Conservation (phyloP, 2,888 invertebrate species). For the Plebejus melissa region DNA sequence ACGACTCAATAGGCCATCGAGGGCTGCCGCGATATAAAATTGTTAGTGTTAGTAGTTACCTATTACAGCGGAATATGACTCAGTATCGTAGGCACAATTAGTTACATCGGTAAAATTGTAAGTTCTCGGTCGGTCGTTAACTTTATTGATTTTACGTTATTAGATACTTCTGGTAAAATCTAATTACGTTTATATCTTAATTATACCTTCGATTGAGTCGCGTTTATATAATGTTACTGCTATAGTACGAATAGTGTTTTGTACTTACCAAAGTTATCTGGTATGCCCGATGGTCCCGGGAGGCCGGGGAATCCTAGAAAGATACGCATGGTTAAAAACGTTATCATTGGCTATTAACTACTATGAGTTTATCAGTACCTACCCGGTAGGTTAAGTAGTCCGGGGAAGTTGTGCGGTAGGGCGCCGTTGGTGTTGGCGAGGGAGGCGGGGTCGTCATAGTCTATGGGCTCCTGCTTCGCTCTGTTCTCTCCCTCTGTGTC, state of each 20-base stretch:
- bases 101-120: constrained; percentile 46
- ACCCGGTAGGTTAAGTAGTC: constrained; percentile 90
- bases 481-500: constrained; percentile 81
- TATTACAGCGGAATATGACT: constrained; percentile 53
- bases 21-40: constrained; percentile 60
- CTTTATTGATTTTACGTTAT: constrained; percentile 45
- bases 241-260: constrained; percentile 42
- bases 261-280: constrained; percentile 90
- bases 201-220: constrained; percentile 52
- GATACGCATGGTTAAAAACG: not conserved
- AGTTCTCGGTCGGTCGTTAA: constrained; percentile 43
- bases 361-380: constrained; percentile 37
- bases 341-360: not conserved
- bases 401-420: constrained; percentile 86
- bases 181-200: constrained; percentile 47
- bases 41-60: constrained; percentile 62
- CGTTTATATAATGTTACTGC: constrained; percentile 40
- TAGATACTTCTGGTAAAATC: constrained; percentile 44
- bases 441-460: constrained; percentile 84
- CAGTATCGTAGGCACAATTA: constrained; percentile 62
- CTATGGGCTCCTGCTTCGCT: constrained; percentile 86
- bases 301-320: constrained; percentile 83
- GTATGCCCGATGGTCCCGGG: constrained; percentile 92
- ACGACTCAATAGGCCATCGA: constrained; percentile 50
- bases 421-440: constrained; percentile 82